Base-by-base conservation (phyloP, 2,797 vertebrate genomes). In the Platyrinchus mystaceus region DNA sequence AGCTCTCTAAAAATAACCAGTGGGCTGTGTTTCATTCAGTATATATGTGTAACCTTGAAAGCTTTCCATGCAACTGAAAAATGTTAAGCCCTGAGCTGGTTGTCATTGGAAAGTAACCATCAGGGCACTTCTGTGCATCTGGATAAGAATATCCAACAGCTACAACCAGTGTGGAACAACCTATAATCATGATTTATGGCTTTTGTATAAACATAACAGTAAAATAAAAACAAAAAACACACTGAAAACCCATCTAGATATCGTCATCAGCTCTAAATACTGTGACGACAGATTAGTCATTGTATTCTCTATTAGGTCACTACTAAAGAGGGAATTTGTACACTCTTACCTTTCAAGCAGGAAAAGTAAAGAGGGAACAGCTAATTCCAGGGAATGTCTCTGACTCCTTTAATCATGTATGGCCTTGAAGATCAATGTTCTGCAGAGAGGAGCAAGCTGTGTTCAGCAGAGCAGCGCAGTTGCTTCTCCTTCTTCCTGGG, bases 1-100 rank as follows among this genome's bases (percentile, higher is more conserved):
- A 91, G 52, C 80, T 91, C 67, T 90, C 96, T 95, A 97, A 95
- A 96, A 96, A 96, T 97, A 96, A 87, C 87, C 11, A 10, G 30
- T 36, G 74, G 70, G 70, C 80, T 94, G 59, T 79, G 70, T 96
- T 95, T 94, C 96, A 86, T 95, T 96, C 96, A 96, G 85, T 60
- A 53, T 90, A 58, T 34, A 87, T 37, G 59, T 78, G 79, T 79
- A 97, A 94, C 94, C 92, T 96, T 94, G 86, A 75, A 82, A 94
- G 84, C 78, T 90, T 87, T 88, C 84, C 68, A 52, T 41, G 73
- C 81, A 94, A 96, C 59, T 69, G 73, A 95, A 93, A 91, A 94
- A 87, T 46, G 60, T 74, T 90, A 84, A 90, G 83, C 85, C 77
- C 44, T 34, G 44, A 76, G 77, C 70, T 68, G 56, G 59, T 36